phyloP scores from a whole-genome alignment of 2,797 vertebrate species.

The Typhlichthys subterraneus region DNA sequence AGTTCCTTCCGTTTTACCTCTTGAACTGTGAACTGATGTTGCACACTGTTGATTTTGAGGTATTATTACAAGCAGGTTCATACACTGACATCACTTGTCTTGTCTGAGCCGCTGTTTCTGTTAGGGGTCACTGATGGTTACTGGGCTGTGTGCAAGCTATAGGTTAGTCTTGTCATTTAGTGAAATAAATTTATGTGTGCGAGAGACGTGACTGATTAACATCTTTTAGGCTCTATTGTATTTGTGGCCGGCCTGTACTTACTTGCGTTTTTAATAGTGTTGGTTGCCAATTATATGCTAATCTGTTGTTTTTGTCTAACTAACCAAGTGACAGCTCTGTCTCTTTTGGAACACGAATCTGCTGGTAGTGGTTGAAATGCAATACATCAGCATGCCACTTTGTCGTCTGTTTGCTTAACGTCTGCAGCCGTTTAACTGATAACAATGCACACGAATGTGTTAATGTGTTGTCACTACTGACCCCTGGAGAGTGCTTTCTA shows the following conservation, averaged over 20 bases:
- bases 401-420: neutral
- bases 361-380: neutral
- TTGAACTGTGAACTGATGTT: too few species aligned
- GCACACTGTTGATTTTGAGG: too few species aligned
- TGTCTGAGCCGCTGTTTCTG: too few species aligned
- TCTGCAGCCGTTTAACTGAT: neutral
- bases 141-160: constrained; percentile 1
- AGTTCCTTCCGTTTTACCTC: too few species aligned
- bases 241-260: constrained; percentile 47
- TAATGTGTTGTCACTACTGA: neutral
- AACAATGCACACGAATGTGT: neutral
- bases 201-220: constrained; percentile 22
- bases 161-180: neutral
- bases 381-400: neutral
- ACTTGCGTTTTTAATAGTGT: constrained; percentile 41
- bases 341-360: constrained; percentile 32
- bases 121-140: constrained; percentile 3
- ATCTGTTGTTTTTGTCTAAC: constrained; percentile 56
- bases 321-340: constrained; percentile 49
- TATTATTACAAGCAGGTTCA: too few species aligned
- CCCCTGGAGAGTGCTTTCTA: constrained; percentile 1
- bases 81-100: too few species aligned
- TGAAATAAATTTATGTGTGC: constrained; percentile 1
- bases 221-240: constrained; percentile 37
- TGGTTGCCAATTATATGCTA: constrained; percentile 57